Evolutionary conservation across 1,140 invertebrate genomes (phyloP), one percentile per base, ranked within the genome.

Genomic region (Chrysopa pallens): DNA sequence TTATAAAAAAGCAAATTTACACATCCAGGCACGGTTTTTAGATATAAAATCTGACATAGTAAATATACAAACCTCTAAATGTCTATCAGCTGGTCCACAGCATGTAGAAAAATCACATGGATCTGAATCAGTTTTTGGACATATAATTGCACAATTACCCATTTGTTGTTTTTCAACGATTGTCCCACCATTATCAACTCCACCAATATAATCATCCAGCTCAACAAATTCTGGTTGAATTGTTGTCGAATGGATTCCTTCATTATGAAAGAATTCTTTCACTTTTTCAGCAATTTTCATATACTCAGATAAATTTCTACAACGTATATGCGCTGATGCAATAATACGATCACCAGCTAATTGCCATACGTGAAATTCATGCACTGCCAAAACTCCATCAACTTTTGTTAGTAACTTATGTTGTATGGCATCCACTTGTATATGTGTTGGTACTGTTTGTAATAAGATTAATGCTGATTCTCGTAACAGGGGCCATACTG

Each of bases 331-430:
- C 4, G 88, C 88, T 7, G 88, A 91, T 39, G 88, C 89, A 52
- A 94, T 92, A 42, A 92, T 91, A 48, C 87, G 72, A 60, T 92
- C 86, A 1, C 86, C 86, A 14, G 88, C 87, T 46, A 93, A 67
- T 60, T 91, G 86, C 89, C 89, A 93, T 2, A 93, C 85, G 55
- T 93, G 89, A 56, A 94, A 91, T 60, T 94, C 89, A 52, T 94
- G 90, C 14, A 94, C 85, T 1, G 88, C 86, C 37, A 92, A 61
- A 11, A 93, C 85, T 1, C 87, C 87, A 53, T 92, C 87, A 8
- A 92, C 82, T 59, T 79, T 88, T 51, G 82, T 76, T 28, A 90
- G 54, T n/a, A 93, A 60, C 38, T 81, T 71, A 47, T 80, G 74
- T 54, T 92, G 84, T 50, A 93, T 86, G 33, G 78, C 83, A 59